Conservation (phyloP, 2,888 invertebrate species). For the Polietes domitor region DNA sequence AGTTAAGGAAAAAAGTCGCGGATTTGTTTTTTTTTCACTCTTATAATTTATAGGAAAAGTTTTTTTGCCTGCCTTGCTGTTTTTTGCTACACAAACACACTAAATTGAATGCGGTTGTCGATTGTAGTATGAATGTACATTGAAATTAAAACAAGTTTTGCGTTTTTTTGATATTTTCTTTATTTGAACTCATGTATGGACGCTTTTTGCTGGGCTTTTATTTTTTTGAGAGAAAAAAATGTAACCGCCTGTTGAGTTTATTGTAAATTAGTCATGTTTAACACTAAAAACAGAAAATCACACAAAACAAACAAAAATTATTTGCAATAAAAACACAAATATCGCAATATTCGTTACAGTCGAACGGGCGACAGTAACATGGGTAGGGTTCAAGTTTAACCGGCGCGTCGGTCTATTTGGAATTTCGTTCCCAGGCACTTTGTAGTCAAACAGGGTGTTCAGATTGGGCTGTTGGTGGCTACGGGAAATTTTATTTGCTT, state of each 20-base stretch:
- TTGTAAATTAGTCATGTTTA: conserved; percentile 54
- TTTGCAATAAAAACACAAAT: neutral
- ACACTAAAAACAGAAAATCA: conserved; percentile 27
- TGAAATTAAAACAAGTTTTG: conserved; percentile 30
- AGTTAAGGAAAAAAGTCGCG: conserved; percentile 37
- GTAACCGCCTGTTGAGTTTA: conserved; percentile 47
- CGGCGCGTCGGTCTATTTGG: neutral
- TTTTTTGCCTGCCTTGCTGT: conserved; percentile 12
- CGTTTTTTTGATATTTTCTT: neutral
- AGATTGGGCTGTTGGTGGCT: too few species aligned
- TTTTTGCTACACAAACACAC: neutral
- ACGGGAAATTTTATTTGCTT: too few species aligned
- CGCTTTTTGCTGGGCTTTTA: too few species aligned
- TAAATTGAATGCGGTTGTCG: neutral
- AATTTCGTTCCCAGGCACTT: too few species aligned
- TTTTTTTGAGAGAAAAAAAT: neutral
- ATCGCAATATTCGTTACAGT: conserved; percentile 7
- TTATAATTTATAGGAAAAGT: conserved; percentile 42
- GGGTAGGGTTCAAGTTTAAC: conserved; percentile 55
- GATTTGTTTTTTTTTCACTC: conserved; percentile 16
- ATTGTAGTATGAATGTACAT: neutral
- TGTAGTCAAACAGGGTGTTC: too few species aligned
- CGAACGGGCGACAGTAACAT: neutral
- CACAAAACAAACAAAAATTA: neutral
- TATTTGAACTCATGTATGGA: neutral